Conservation (phyloP, 2,888 invertebrate genomes). For the Papilio gigon region DNA sequence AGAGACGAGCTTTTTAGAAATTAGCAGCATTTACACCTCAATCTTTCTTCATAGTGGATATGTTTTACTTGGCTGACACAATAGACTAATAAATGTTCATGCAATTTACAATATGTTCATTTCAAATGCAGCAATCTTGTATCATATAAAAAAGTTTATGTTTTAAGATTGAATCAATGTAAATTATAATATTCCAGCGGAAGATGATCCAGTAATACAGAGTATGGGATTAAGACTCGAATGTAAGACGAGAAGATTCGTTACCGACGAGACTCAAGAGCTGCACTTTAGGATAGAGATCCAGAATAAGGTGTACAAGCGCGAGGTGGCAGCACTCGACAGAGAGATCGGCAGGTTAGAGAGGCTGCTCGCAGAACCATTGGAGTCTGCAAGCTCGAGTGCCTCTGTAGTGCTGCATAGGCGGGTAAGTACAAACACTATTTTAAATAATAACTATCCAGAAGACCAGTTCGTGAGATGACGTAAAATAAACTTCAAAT, state of each 20-base stretch:
- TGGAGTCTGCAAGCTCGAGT: constrained; percentile 82
- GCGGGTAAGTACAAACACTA: constrained; percentile 51
- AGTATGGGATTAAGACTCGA: constrained; percentile 94
- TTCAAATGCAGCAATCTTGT: neutral
- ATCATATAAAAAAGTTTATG: neutral
- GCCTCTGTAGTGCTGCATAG: constrained; percentile 73
- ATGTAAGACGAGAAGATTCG: constrained; percentile 92
- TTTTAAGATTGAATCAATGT: neutral
- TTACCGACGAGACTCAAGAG: constrained; percentile 91
- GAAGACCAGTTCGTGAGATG: neutral
- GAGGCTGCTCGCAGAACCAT: constrained; percentile 84
- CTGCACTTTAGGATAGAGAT: constrained; percentile 93
- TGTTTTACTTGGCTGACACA: neutral
- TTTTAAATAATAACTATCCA: neutral
- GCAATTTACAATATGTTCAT: neutral
- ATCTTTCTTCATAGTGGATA: neutral
- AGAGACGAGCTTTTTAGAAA: neutral
- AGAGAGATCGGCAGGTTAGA: constrained; percentile 90
- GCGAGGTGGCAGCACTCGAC: constrained; percentile 90
- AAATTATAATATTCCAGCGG: constrained; percentile 68
- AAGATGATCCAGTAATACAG: constrained; percentile 91
- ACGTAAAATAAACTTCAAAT: neutral
- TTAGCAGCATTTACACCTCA: neutral
- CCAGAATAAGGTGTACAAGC: constrained; percentile 93
- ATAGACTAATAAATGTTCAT: neutral